A percentile compares a stretch with the other conserved stretches of the same genome.
These are phyloP conservation scores for Rhabdomys dilectus DNA, from an alignment of 2,113 vertebrate genomes.

Conservation along the genomic window DNA sequence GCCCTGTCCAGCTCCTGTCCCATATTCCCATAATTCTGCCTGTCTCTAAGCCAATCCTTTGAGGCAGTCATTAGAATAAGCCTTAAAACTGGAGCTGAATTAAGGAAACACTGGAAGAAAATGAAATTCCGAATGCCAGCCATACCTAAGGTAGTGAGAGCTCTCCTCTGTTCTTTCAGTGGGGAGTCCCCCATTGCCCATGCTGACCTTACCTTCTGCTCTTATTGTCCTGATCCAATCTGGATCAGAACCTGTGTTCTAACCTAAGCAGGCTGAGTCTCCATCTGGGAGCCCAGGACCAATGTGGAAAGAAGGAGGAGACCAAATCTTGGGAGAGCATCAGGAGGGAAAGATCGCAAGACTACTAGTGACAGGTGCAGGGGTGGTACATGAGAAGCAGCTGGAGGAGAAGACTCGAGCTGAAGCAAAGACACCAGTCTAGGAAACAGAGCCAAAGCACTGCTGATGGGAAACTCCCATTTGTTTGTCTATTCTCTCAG, in stretches of 20 bases:
- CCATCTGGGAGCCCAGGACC: not conserved
- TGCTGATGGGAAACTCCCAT: not conserved
- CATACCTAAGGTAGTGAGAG: not conserved
- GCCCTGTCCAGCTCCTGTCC: not conserved
- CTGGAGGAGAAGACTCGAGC: not conserved
- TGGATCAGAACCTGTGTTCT: not conserved
- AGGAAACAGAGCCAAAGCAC: not conserved
- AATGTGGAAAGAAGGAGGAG: not conserved
- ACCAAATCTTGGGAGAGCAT: not conserved
- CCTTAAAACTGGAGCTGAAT: not conserved
- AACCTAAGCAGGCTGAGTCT: not conserved
- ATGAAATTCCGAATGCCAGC: not conserved
- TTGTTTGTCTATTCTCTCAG: not conserved
- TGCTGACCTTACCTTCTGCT: not conserved
- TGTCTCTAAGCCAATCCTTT: not conserved
- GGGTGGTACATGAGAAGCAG: not conserved
- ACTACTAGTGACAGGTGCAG: not conserved
- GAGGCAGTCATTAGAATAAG: slow-evolving; percentile 1
- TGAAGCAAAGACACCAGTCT: not conserved
- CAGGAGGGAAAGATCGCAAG: not conserved
- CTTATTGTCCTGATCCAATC: not conserved
- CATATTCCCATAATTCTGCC: not conserved
- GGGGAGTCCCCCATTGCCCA: not conserved
- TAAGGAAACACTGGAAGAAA: not conserved
- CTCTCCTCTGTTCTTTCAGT: not conserved